Conservation (phyloP, 2,888 invertebrate species). For the Adela reaumurella region DNA sequence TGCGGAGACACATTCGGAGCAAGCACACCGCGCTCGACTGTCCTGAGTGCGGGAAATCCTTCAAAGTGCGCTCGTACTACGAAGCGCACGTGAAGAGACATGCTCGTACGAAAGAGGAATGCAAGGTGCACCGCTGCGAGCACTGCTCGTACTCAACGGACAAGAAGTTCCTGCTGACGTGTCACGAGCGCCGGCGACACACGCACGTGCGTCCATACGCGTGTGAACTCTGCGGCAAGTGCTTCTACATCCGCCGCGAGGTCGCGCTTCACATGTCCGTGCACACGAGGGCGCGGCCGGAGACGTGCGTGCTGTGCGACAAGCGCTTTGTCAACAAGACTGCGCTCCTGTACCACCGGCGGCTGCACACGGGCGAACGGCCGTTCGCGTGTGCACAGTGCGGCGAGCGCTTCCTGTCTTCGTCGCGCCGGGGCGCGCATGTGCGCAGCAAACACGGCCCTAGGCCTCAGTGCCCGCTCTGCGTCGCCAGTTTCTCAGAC, state of each 20-base stretch:
- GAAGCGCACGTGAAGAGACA: not conserved
- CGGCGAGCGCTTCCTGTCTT: not conserved
- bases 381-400: not conserved
- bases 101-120: not conserved
- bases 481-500: not conserved
- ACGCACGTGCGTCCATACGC: not conserved
- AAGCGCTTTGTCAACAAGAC: not conserved
- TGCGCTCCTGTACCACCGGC: not conserved
- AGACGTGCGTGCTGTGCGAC: not conserved
- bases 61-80: not conserved
- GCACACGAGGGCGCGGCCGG: not conserved
- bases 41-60: not conserved
- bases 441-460: not conserved
- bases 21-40: not conserved
- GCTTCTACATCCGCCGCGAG: not conserved
- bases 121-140: not conserved
- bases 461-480: not conserved
- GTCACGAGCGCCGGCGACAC: not conserved
- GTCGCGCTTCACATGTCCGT: not conserved
- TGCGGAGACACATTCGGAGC: not conserved
- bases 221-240: not conserved
- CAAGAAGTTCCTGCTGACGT: not conserved
- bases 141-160: not conserved
- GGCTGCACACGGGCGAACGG: not conserved
- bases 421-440: not conserved